phyloP scores from a whole-genome alignment of 2,888 invertebrate genomes.

The Dicycla oo region DNA sequence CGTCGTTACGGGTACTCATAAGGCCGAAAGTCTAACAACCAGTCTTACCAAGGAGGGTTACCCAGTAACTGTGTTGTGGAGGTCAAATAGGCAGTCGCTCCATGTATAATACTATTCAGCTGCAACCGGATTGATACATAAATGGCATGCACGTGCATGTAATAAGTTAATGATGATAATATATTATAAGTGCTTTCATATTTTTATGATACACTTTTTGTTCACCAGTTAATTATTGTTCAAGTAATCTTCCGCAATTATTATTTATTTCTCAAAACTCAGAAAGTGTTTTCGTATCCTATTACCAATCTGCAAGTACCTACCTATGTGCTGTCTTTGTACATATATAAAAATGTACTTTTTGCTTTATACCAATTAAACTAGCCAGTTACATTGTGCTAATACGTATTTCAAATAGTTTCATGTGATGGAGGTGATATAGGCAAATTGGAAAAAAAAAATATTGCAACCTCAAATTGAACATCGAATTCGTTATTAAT shows the following conservation, averaged over 20 bases:
- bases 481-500: too few species aligned
- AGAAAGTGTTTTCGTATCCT: neutral
- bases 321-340: too few species aligned
- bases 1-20: neutral
- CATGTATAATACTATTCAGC: neutral
- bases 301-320: neutral
- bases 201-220: conserved; percentile 1
- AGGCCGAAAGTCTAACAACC: neutral
- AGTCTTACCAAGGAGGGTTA: neutral
- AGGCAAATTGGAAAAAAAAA: neutral
- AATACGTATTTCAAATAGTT: neutral
- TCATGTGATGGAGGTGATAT: neutral
- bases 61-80: neutral
- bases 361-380: neutral
- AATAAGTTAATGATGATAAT: too few species aligned
- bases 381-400: neutral
- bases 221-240: neutral
- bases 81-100: neutral
- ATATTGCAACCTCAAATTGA: neutral
- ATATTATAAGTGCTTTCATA: neutral
- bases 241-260: neutral
- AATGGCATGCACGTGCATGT: too few species aligned
- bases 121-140: neutral
- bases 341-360: too few species aligned
- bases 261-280: too few species aligned